Conservation (phyloP, 2,888 invertebrate genomes). For the Caenorhabditis plicata region DNA sequence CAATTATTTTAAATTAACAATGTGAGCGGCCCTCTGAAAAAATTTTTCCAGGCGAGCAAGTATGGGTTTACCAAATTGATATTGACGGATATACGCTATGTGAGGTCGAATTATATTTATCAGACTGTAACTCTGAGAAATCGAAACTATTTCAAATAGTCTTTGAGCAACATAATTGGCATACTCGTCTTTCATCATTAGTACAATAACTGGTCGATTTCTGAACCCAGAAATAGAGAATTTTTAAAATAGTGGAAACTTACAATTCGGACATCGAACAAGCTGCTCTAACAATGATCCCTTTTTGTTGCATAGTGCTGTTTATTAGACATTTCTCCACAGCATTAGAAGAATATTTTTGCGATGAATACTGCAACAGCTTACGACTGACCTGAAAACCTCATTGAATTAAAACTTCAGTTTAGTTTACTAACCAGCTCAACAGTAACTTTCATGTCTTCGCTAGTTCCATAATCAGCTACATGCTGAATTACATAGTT, state of each 20-base stretch:
- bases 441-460: slow-evolving; percentile 93
- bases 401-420: not conserved
- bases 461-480: slow-evolving; percentile 89
- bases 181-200: slow-evolving; percentile 95
- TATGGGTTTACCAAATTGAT: slow-evolving; percentile 76
- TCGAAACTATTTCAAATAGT: slow-evolving; percentile 94
- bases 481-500: slow-evolving; percentile 99
- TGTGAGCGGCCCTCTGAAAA: no score
- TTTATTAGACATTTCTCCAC: slow-evolving; percentile 98
- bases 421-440: slow-evolving; percentile 69
- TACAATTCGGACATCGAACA: slow-evolving; percentile 66
- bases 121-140: slow-evolving; percentile 78
- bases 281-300: slow-evolving; percentile 93
- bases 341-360: slow-evolving; percentile 98
- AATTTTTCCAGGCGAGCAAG: no score
- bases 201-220: slow-evolving; percentile 65
- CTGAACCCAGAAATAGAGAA: slow-evolving; percentile 4
- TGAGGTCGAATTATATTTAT: slow-evolving; percentile 96
- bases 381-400: slow-evolving; percentile 39
- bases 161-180: slow-evolving; percentile 99
- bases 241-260: slow-evolving; percentile 9
- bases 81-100: slow-evolving; percentile 90
- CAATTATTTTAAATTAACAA: no score
- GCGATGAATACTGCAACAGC: slow-evolving; percentile 89
- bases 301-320: slow-evolving; percentile 88